Conservation (phyloP, 2,888 invertebrate species). For the Cataglyphis altisquamis region DNA sequence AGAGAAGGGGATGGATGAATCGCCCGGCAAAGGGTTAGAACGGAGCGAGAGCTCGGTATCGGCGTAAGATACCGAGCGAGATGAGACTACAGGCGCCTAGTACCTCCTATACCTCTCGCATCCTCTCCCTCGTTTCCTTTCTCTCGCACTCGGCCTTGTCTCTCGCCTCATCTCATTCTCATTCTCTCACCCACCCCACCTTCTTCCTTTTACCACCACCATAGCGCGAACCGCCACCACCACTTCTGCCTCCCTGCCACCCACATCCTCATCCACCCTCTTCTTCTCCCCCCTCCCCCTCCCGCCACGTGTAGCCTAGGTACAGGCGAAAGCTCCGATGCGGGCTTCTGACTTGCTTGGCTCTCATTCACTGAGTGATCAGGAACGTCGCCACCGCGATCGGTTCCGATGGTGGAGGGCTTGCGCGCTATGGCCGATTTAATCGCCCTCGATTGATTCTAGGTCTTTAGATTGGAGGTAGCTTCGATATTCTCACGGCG, state of each 20-base stretch:
- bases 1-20: slow-evolving; percentile 85
- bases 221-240: slow-evolving; percentile 68
- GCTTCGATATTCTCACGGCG: slow-evolving; percentile 36
- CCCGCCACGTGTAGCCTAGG: slow-evolving; percentile 69
- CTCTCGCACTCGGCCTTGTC: slow-evolving; percentile 75
- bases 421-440: slow-evolving; percentile 55
- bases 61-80: slow-evolving; percentile 82
- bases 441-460: slow-evolving; percentile 55
- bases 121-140: slow-evolving; percentile 60
- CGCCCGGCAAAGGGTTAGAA: slow-evolving; percentile 84
- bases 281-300: slow-evolving; percentile 45
- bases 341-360: slow-evolving; percentile 80
- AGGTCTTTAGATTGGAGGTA: slow-evolving; percentile 16
- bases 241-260: slow-evolving; percentile 69
- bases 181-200: slow-evolving; percentile 68
- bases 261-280: slow-evolving; percentile 73
- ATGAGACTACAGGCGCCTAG: slow-evolving; percentile 76
- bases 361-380: slow-evolving; percentile 82
- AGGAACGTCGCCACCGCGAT: slow-evolving; percentile 69
- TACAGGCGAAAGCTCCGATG: slow-evolving; percentile 77
- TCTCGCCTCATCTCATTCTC: slow-evolving; percentile 81
- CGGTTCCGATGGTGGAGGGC: slow-evolving; percentile 54
- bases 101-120: slow-evolving; percentile 67
- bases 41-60: slow-evolving; percentile 78
- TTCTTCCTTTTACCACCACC: slow-evolving; percentile 72